Percentiles rank a stretch among this genome's conserved stretches.
Evolutionary conservation across 1,140 invertebrate species (phyloP).

Genomic region (Idris sp.): DNA sequence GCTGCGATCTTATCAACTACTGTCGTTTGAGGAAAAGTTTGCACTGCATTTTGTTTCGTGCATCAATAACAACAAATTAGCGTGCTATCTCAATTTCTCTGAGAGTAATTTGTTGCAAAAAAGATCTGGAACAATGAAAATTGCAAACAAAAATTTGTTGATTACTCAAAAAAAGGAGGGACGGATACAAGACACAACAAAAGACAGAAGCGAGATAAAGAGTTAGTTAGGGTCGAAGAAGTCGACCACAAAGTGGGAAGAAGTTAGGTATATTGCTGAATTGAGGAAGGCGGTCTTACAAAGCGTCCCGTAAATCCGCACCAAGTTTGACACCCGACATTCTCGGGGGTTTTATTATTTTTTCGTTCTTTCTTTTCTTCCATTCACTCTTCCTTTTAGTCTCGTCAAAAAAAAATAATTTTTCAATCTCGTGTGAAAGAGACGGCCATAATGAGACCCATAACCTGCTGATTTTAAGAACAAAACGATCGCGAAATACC

Average conservation of each 20-base stretch:
- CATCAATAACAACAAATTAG: constrained; percentile 20
- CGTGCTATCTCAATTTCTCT: constrained; percentile 13
- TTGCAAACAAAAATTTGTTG: no score
- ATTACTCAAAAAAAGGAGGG: no score
- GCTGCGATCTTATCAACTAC: constrained; percentile 33
- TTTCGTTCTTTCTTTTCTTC: constrained; percentile 72
- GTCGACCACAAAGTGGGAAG: constrained; percentile 50
- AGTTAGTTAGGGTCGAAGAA: constrained; percentile 56
- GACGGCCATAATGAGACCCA: background rate
- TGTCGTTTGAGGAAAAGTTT: constrained; percentile 26
- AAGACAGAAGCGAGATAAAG: constrained; percentile 49
- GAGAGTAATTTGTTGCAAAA: no score
- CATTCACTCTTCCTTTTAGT: constrained; percentile 45
- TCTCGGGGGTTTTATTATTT: no score
- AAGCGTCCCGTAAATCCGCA: constrained; percentile 78
- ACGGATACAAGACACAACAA: constrained; percentile 12
- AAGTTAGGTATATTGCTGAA: constrained; percentile 75
- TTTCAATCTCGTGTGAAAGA: constrained; percentile 3
- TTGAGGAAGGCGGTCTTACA: constrained; percentile 78
- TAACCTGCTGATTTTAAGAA: constrained; percentile 11
- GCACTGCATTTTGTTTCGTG: constrained; percentile 13
- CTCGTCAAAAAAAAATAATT: constrained; percentile 76
- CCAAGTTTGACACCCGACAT: constrained; percentile 77
- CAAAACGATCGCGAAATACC: constrained; percentile 57
- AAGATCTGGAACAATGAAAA: no score